Percentiles rank a stretch among this genome's conserved stretches.
Conservation (phyloP, 2,797 vertebrate genomes). For the Crenichthys baileyi region DNA sequence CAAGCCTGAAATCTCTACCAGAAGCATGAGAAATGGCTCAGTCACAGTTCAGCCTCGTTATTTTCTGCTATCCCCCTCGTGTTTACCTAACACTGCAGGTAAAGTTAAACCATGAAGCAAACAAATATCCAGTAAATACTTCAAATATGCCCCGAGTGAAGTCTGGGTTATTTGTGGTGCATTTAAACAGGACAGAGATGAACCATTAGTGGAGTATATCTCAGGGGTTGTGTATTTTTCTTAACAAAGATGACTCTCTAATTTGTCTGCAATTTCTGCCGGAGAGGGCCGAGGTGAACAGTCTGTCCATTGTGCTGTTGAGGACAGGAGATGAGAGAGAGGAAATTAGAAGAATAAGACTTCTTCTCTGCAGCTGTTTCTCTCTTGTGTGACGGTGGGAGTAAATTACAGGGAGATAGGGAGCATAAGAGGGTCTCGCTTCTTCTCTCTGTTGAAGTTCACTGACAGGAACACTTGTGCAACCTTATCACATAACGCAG, state of each 20-base stretch:
- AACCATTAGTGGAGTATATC: constrained; percentile 26
- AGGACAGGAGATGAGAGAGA: constrained; percentile 10
- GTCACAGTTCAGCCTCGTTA: constrained; percentile 26
- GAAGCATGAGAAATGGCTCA: constrained; percentile 12
- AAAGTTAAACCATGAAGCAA: constrained; percentile 1
- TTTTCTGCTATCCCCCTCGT: constrained; percentile 19
- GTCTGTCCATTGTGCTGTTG: constrained; percentile 50
- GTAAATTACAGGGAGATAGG: constrained; percentile 26
- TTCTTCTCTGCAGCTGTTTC: constrained; percentile 64
- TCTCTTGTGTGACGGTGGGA: constrained; percentile 22
- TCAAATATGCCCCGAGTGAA: constrained; percentile 12
- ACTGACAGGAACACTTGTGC: constrained; percentile 65
- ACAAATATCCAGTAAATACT: constrained; percentile 11
- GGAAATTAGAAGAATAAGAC: constrained; percentile 21
- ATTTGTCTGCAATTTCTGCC: constrained; percentile 50
- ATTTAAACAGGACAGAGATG: constrained; percentile 13
- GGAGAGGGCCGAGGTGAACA: constrained; percentile 45
- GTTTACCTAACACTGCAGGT: constrained; percentile 24
- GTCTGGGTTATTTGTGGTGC: constrained; percentile 9
- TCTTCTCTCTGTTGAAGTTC: constrained; percentile 53
- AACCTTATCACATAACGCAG: constrained; percentile 64
- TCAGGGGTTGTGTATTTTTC: constrained; percentile 19
- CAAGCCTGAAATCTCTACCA: constrained; percentile 11
- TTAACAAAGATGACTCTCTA: constrained; percentile 39
- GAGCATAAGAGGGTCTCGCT: constrained; percentile 18